Evolutionary conservation across 2,888 invertebrate genomes (phyloP).

Genomic region (Eucriotettix oculatus): DNA sequence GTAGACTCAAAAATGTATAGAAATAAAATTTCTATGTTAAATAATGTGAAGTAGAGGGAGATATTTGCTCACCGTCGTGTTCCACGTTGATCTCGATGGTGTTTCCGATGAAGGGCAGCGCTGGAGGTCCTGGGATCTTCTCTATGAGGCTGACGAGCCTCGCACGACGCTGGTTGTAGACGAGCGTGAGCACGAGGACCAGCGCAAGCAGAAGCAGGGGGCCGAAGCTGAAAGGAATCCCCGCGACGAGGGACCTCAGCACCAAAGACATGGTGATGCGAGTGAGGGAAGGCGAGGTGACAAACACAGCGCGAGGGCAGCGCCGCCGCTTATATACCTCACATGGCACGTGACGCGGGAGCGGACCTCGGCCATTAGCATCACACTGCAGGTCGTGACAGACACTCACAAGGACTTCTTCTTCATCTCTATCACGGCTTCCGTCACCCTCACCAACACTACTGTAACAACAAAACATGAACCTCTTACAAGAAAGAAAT

Average conservation of each 20-base stretch:
- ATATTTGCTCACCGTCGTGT: conserved; percentile 33
- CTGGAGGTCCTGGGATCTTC: conserved; percentile 39
- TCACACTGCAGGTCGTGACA: no score
- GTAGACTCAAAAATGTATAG: no score
- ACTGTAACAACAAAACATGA: no score
- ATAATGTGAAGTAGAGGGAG: background rate
- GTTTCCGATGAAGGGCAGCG: conserved; percentile 43
- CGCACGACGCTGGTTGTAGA: conserved; percentile 12
- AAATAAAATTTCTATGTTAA: background rate
- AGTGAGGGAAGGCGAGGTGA: no score
- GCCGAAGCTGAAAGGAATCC: background rate
- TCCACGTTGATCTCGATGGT: conserved; percentile 39
- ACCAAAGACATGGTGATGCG: no score
- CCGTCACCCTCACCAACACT: no score
- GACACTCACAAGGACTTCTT: no score
- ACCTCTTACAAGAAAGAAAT: no score
- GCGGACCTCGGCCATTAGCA: no score
- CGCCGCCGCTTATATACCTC: background rate
- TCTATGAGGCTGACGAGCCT: conserved; percentile 29
- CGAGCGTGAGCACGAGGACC: conserved; percentile 7
- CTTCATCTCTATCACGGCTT: no score
- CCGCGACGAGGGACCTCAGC: background rate
- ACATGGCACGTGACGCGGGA: no score
- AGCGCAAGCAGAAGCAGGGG: conserved; percentile 5
- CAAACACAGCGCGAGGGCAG: background rate